Percentiles rank a stretch among this genome's conserved stretches.
Evolutionary conservation across 2,888 invertebrate genomes (phyloP).

Genomic region (Platycheirus rosarum): DNA sequence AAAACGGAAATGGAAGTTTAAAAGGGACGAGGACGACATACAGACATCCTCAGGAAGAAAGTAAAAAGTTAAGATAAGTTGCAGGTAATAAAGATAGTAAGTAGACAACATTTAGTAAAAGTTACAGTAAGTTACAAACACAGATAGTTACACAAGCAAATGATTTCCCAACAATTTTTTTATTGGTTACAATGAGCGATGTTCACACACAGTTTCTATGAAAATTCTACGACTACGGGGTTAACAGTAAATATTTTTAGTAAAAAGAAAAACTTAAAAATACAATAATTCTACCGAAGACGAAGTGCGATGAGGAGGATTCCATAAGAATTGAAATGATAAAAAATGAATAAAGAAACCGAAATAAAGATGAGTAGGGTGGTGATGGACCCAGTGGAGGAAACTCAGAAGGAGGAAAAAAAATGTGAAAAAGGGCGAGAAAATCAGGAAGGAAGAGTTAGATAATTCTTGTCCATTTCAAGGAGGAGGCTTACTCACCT

Average conservation of each 20-base stretch:
- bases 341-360: constrained; percentile 46
- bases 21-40: constrained; percentile 1
- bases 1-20: constrained; percentile 31
- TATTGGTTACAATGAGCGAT: constrained; percentile 37
- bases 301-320: constrained; percentile 71
- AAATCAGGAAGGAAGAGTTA: constrained; percentile 58
- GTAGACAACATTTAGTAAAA: constrained; percentile 45
- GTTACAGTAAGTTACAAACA: constrained; percentile 8
- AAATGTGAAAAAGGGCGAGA: constrained; percentile 47
- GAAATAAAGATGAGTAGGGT: constrained; percentile 20
- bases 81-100: constrained; percentile 9
- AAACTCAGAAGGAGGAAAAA: constrained; percentile 23
- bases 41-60: constrained; percentile 25
- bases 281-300: constrained; percentile 52
- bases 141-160: constrained; percentile 62
- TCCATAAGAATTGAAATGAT: constrained; percentile 39
- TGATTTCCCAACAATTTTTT: constrained; percentile 27
- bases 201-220: constrained; percentile 29
- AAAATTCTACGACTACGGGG: constrained; percentile 47
- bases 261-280: constrained; percentile 31
- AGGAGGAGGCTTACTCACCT: constrained; percentile 65
- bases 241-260: constrained; percentile 12
- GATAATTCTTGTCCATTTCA: constrained; percentile 55
- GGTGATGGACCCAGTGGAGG: constrained; percentile 33
- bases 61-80: background rate